Evolutionary conservation across 2,113 vertebrate species (phyloP), one percentile per base, ranked within the genome.

Genomic region (Thomomys bottae): DNA sequence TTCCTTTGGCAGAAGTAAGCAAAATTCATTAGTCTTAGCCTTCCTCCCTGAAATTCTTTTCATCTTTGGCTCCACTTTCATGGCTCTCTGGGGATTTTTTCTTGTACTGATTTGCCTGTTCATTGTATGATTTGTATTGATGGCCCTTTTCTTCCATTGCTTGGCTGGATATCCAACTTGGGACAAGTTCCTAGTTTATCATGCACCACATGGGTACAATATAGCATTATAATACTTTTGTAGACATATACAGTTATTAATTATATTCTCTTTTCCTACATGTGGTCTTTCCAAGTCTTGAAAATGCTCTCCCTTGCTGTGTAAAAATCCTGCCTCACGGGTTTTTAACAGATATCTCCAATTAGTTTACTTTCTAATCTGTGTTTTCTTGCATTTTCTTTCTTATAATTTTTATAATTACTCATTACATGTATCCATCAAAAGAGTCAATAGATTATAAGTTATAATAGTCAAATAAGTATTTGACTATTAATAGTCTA

Each of bases 401-500:
- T 10, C 38, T 75, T 5, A 80, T 34, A 0, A 38, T 7, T 79
- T 85, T 92, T 42, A 10, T 40, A 91, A 84, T 76, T 68, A 64
- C 11, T 91, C 38, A 42, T 3, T 71, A 64, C 23, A 26, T 38
- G 15, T 40, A 86, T 76, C 20, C n/a, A 70, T 68, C 18, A 18
- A 36, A 61, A 49, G 83, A n/a, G 78, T 8, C 7, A 38, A 18
- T 92, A 66, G 15, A 11, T 36, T 75, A 12, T 57, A 49, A 42
- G 87, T 91, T 93, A 32, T 32, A 77, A 42, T 70, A 12, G 18
- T 40, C 45, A 88, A 87, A 90, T 68, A 63, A 32, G n/a, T n/a
- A n/a, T n/a, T n/a, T n/a, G n/a, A n/a, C n/a, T n/a, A n/a, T n/a
- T 32, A 77, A 42, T 70, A 12, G 18, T 40, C 45, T 85, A 87